Evolutionary conservation across 2,888 invertebrate species (phyloP).

Genomic region (Sicus ferrugineus): DNA sequence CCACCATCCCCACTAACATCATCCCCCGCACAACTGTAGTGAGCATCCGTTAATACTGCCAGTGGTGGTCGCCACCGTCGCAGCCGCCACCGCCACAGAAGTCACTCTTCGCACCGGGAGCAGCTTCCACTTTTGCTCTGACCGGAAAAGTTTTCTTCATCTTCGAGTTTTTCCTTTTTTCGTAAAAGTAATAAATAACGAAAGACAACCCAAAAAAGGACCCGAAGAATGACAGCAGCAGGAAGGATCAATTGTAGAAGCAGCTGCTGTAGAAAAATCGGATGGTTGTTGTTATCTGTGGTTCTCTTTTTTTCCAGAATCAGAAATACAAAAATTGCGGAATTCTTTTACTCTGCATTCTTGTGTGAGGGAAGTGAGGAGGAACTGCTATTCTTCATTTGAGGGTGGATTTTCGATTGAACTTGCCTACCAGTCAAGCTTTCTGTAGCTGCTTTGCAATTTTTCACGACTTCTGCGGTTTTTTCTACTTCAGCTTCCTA

Average conservation of each 20-base stretch:
- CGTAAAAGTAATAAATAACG: too few species aligned
- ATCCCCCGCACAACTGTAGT: neutral
- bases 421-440: neutral
- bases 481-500: neutral
- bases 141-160: neutral
- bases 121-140: neutral
- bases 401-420: neutral
- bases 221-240: neutral
- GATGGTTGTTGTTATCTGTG: neutral
- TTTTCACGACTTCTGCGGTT: slow-evolving; percentile 9
- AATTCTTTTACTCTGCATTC: slow-evolving; percentile 7
- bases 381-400: neutral
- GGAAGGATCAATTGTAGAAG: neutral
- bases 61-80: neutral
- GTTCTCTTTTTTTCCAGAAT: neutral
- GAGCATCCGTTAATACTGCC: neutral
- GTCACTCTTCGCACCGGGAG: neutral
- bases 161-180: neutral
- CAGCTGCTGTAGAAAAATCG: neutral
- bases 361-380: neutral
- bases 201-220: neutral
- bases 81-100: neutral
- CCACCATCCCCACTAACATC: neutral
- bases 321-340: slow-evolving; percentile 8
- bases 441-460: slow-evolving; percentile 4